Evolutionary conservation across 2,888 invertebrate genomes (phyloP).

Genomic region (Phasia obesa): DNA sequence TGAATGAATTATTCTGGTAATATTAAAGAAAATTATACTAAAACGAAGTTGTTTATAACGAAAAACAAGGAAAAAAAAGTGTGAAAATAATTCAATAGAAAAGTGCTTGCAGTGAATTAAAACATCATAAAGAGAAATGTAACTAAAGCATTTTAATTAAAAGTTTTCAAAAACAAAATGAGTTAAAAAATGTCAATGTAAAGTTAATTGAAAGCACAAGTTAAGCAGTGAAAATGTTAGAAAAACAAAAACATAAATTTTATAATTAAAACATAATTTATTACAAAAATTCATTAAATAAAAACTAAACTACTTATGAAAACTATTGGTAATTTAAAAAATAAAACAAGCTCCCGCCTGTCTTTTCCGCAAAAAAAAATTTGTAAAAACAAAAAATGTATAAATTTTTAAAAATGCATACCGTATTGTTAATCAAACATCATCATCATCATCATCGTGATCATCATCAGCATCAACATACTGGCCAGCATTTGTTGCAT

Average conservation of each 20-base stretch:
- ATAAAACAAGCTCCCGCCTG: slow-evolving; percentile 27
- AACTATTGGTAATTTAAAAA: slow-evolving; percentile 17
- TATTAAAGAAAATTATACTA: not conserved
- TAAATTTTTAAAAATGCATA: slow-evolving; percentile 52
- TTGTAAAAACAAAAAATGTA: slow-evolving; percentile 6
- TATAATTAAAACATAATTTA: slow-evolving; percentile 10
- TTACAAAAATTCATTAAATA: not conserved
- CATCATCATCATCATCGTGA: slow-evolving; percentile 10
- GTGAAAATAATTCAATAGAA: slow-evolving; percentile 5
- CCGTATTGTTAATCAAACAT: slow-evolving; percentile 44
- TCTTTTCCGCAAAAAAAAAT: not conserved
- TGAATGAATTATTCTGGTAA: slow-evolving; percentile 42
- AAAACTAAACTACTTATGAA: slow-evolving; percentile 35
- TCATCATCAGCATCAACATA: not conserved
- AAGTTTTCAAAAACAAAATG: slow-evolving; percentile 22
- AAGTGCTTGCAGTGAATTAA: not conserved
- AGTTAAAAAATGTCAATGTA: slow-evolving; percentile 6
- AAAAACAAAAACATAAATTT: not conserved
- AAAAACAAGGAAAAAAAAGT: slow-evolving; percentile 1
- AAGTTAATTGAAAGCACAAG: slow-evolving; percentile 6
- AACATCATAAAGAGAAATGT: not conserved
- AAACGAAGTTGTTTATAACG: not conserved
- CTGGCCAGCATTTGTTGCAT: slow-evolving; percentile 13
- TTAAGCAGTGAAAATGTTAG: not conserved
- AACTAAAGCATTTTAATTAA: slow-evolving; percentile 14